phyloP scores from a whole-genome alignment of 2,888 invertebrate genomes.

The Galerucella nymphaeae region DNA sequence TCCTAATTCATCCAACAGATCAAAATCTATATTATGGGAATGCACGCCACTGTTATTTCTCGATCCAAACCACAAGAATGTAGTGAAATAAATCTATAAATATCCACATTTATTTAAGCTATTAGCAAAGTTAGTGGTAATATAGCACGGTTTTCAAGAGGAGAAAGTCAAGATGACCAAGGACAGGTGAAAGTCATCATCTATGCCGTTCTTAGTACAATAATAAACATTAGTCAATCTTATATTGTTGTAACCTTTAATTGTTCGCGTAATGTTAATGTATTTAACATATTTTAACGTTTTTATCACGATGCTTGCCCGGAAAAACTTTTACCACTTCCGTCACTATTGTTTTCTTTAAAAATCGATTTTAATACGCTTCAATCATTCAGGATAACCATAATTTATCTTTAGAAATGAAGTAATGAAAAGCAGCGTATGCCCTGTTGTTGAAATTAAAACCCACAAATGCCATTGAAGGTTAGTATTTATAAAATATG shows the following conservation, averaged over 20 bases:
- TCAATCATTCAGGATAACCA: too few species aligned
- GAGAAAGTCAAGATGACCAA: not conserved
- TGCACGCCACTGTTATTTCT: too few species aligned
- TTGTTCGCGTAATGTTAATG: not conserved
- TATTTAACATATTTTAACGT: not conserved
- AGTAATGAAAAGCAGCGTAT: too few species aligned
- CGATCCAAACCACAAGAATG: too few species aligned
- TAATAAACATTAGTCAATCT: constrained; percentile 1
- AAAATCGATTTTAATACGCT: not conserved
- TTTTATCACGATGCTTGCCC: not conserved
- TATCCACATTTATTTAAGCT: not conserved
- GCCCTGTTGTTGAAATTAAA: too few species aligned
- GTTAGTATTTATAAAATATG: too few species aligned
- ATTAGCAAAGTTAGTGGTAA: not conserved
- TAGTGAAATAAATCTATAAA: too few species aligned
- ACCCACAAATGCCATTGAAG: too few species aligned
- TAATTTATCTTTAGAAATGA: too few species aligned
- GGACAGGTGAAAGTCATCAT: constrained; percentile 3
- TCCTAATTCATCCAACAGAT: too few species aligned
- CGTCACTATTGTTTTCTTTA: not conserved
- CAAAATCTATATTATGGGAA: too few species aligned
- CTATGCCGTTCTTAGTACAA: constrained; percentile 3
- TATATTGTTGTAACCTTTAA: constrained; percentile 7
- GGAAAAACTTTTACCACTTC: not conserved
- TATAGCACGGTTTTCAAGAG: not conserved